Base-by-base conservation (phyloP, 2,113 vertebrate genomes). In the Pteruthius melanotis region DNA sequence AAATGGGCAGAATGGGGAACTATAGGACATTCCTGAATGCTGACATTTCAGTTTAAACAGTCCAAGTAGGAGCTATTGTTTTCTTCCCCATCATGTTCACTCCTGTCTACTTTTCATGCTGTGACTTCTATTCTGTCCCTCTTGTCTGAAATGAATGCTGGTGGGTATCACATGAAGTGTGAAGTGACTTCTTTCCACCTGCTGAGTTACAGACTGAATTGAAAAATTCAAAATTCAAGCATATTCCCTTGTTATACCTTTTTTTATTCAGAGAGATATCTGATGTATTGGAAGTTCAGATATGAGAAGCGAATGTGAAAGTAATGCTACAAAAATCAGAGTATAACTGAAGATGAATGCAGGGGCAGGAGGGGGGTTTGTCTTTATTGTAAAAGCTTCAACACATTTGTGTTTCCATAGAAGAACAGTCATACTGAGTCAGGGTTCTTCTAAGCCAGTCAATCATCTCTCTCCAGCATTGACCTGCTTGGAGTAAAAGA, bases 131-230 rank as follows among this genome's bases (percentile, higher is more conserved):
- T 97, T 96, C 92, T 96, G 90, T 91, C 91, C 61, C 76, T 95
- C 94, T 96, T 94, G 72, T 96, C 97, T 98, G 97, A 98, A 98
- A 98, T 98, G 96, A 97, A 98, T 97, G 97, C 97, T 98, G 97
- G 96, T 98, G 95, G 93, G 93, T 97, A 98, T 96, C 96, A 94
- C 96, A 92, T 44, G 70, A 98, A 96, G 98, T 97, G 97, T 92
- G 96, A 98, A 98, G 97, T 98, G 98, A 93, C 98, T 98, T 97
- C 95, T 91, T 93, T 94, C 94, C 88, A 86, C 98, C 97, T 97
- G 96, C 98, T 98, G 98, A 95, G 98, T 93, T 91, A 90, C 65
- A 89, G 82, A 60, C 95, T 85, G 97, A 97, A 97, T 95, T 95
- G 97, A 97, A 97, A 98, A 97, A 61, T 95, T 95, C 97, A 97